Conservation (phyloP, 2,888 invertebrate species). For the Atethmia centrago region DNA sequence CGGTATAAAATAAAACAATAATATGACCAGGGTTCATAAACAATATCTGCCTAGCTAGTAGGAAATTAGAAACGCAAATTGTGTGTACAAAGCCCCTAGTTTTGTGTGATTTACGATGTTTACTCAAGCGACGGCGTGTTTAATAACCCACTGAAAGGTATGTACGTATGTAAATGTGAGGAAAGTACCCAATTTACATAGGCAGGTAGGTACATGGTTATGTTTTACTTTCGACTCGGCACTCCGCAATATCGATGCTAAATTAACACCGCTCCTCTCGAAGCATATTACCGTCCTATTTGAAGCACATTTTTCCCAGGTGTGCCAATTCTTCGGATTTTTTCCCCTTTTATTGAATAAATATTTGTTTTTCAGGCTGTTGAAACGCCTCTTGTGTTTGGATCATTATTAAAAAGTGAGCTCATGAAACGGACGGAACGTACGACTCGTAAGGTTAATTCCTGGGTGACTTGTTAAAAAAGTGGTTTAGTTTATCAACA, state of each 20-base stretch:
- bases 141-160: slow-evolving; percentile 84
- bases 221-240: slow-evolving; percentile 62
- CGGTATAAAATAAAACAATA: slow-evolving; percentile 50
- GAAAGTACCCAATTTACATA: slow-evolving; percentile 75
- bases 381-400: slow-evolving; percentile 21
- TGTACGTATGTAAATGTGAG: slow-evolving; percentile 75
- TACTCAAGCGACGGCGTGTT: slow-evolving; percentile 81
- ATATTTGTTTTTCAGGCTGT: slow-evolving; percentile 22
- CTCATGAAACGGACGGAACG: neutral
- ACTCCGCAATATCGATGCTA: slow-evolving; percentile 53
- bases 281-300: slow-evolving; percentile 21
- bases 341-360: slow-evolving; percentile 40
- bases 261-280: slow-evolving; percentile 52
- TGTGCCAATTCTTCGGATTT: slow-evolving; percentile 25
- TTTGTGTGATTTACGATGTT: slow-evolving; percentile 86
- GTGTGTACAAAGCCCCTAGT: slow-evolving; percentile 81
- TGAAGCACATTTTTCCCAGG: slow-evolving; percentile 21
- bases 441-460: neutral
- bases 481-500: neutral
- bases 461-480: neutral
- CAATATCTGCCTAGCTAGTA: slow-evolving; percentile 68
- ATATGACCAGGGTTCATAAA: slow-evolving; percentile 61
- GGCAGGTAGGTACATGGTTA: slow-evolving; percentile 60
- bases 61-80: slow-evolving; percentile 85
- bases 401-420: slow-evolving; percentile 31